These are phyloP conservation scores for Drosophila koepferae DNA, from an alignment of 2,888 invertebrate genomes.

Conservation along the genomic window DNA sequence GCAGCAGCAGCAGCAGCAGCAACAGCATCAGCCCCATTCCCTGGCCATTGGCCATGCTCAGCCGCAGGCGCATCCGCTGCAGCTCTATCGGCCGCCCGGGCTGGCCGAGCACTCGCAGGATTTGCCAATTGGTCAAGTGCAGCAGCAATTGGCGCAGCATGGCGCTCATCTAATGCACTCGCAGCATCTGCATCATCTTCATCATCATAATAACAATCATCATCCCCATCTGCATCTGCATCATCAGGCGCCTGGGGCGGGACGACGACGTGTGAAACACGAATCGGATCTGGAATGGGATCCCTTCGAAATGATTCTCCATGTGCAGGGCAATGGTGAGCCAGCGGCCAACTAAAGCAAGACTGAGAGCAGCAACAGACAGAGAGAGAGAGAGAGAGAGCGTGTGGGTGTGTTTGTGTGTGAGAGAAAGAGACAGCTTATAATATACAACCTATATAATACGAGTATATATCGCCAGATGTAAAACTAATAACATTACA, in stretches of 20 bases:
- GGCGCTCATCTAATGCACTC: conserved; percentile 57
- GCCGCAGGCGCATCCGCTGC: conserved; percentile 56
- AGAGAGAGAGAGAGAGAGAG: conserved; percentile 8
- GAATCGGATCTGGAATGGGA: conserved; percentile 82
- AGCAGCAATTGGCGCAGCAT: conserved; percentile 65
- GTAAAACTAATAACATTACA: conserved; percentile 56
- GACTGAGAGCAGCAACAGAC: conserved; percentile 48
- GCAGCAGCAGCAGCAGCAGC: conserved; percentile 81
- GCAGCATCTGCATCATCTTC: conserved; percentile 17
- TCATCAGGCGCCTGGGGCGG: conserved; percentile 23
- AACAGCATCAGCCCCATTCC: conserved; percentile 73
- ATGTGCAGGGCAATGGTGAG: conserved; percentile 80
- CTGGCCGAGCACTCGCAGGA: conserved; percentile 73
- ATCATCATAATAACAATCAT: conserved; percentile 14
- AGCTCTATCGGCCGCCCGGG: conserved; percentile 60
- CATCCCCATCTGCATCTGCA: conserved; percentile 30
- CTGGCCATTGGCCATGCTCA: conserved; percentile 37
- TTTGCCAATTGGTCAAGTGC: conserved; percentile 73
- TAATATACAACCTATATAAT: conserved; percentile 22
- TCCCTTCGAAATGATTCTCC: conserved; percentile 83
- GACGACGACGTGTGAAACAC: conserved; percentile 77
- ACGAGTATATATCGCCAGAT: conserved; percentile 61
- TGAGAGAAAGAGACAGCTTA: conserved; percentile 39
- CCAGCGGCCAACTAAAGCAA: conserved; percentile 76
- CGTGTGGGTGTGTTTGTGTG: not conserved